Conservation (phyloP, 2,797 vertebrate genomes). For the Chlorospingus semifuscus region DNA sequence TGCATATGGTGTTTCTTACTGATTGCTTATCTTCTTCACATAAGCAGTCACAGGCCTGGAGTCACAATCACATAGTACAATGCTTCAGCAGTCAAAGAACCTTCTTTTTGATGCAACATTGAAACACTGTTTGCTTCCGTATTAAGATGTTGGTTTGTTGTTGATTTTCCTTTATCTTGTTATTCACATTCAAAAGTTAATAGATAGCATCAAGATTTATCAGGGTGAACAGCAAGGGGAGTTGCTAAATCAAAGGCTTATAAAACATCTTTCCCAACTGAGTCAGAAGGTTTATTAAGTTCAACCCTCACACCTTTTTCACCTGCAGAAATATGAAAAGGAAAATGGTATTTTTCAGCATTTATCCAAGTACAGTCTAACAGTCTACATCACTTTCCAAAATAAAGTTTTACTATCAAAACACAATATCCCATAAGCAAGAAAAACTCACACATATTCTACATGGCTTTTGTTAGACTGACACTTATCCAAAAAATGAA, state of each 20-base stretch:
- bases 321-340: constrained; percentile 70
- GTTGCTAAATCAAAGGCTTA: constrained; percentile 68
- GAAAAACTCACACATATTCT: neutral
- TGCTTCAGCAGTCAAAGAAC: constrained; percentile 81
- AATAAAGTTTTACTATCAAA: neutral
- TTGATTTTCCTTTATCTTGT: constrained; percentile 70
- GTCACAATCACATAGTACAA: constrained; percentile 80
- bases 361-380: neutral
- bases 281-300: constrained; percentile 88
- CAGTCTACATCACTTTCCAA: neutral
- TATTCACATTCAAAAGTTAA: constrained; percentile 81
- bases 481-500: neutral
- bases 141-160: constrained; percentile 64
- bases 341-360: neutral
- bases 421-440: neutral
- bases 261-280: constrained; percentile 81
- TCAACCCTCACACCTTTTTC: constrained; percentile 94
- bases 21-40: constrained; percentile 72
- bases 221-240: constrained; percentile 50
- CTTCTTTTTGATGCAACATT: constrained; percentile 71
- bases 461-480: neutral
- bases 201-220: constrained; percentile 67
- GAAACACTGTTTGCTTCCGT: constrained; percentile 69
- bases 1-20: constrained; percentile 69
- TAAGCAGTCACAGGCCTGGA: constrained; percentile 66